These are phyloP conservation scores for Drosophila ironensis DNA, from an alignment of 1,140 invertebrate species.

Conservation along the genomic window DNA sequence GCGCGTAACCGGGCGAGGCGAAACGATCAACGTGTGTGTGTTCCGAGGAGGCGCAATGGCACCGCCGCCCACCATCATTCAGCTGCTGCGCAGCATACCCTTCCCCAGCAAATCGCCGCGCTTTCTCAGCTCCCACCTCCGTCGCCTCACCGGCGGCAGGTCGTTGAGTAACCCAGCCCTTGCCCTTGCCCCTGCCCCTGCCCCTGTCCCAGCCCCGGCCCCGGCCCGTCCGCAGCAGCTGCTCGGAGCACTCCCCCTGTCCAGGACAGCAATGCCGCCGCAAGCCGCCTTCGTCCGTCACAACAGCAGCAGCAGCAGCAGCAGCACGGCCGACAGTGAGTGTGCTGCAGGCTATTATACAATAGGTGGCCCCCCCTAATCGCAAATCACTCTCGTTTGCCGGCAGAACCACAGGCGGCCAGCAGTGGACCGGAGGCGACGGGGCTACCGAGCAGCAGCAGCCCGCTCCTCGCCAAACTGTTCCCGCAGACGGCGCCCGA, in stretches of 20 bases:
- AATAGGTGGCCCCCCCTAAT: too few species aligned
- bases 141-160: not conserved
- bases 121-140: conserved; percentile 1
- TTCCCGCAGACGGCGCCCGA: conserved; percentile 78
- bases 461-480: conserved; percentile 64
- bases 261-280: too few species aligned
- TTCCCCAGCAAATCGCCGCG: conserved; percentile 25
- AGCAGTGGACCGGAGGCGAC: too few species aligned
- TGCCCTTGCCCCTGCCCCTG: not conserved
- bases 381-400: too few species aligned
- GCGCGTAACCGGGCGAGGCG: conserved; percentile 3
- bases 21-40: too few species aligned
- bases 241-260: too few species aligned
- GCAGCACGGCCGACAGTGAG: too few species aligned
- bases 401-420: too few species aligned
- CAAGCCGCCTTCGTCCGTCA: too few species aligned
- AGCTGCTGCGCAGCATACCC: conserved; percentile 50
- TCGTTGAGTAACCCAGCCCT: conserved; percentile 35
- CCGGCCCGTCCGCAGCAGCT: too few species aligned
- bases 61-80: conserved; percentile 37
- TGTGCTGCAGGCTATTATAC: too few species aligned
- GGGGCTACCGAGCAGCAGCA: not conserved
- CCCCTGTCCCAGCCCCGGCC: conserved; percentile 5
- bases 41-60: conserved; percentile 50
- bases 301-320: not conserved